Evolutionary conservation across 2,797 vertebrate species (phyloP).

Genomic region (Sebastes jordani): DNA sequence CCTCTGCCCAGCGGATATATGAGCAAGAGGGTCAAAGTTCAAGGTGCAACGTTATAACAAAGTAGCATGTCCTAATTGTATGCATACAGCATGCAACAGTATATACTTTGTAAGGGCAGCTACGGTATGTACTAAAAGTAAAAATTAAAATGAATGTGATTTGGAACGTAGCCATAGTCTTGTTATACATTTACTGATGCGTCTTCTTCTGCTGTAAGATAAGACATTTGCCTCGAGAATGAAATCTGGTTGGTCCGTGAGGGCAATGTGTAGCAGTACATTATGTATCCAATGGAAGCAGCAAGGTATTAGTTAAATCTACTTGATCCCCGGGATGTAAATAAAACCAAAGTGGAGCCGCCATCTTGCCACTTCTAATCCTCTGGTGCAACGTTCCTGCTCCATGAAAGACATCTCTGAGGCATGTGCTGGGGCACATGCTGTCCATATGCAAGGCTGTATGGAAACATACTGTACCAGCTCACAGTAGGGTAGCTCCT

Average conservation of each 20-base stretch:
- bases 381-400: constrained; percentile 43
- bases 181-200: background rate
- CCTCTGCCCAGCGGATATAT: too few species aligned
- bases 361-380: constrained; percentile 69
- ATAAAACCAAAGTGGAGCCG: constrained; percentile 64
- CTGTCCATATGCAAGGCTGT: constrained; percentile 36
- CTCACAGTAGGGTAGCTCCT: constrained; percentile 2
- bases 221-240: background rate
- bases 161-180: background rate
- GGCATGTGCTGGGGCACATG: constrained; percentile 18
- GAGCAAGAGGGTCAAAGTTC: too few species aligned
- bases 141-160: too few species aligned
- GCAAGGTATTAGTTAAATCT: constrained; percentile 68
- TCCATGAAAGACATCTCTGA: constrained; percentile 37
- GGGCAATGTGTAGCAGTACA: constrained; percentile 5
- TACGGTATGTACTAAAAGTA: too few species aligned
- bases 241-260: constrained; percentile 5
- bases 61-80: too few species aligned
- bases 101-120: too few species aligned
- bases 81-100: too few species aligned
- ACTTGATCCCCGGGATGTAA: constrained; percentile 71
- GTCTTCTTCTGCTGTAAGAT: background rate
- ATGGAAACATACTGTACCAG: background rate
- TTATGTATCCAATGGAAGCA: constrained; percentile 50
- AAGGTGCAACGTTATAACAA: too few species aligned